Conservation (phyloP, 1,140 invertebrate species). For the Paraescarpia echinospica region DNA sequence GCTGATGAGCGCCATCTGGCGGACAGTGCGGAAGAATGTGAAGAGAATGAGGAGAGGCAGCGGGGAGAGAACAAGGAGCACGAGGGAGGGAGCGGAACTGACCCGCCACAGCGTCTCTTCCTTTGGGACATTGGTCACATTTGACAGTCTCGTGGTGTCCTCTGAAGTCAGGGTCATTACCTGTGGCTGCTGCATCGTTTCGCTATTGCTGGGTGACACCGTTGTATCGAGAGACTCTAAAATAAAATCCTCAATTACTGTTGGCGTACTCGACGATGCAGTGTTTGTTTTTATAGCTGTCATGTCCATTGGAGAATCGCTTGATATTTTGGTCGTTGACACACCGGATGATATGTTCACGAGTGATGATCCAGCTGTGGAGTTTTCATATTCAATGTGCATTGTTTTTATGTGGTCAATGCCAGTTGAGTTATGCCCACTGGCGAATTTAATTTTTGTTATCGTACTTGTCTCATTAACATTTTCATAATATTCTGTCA, state of each 20-base stretch:
- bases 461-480: not conserved
- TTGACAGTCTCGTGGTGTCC: not conserved
- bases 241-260: not conserved
- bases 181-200: not conserved
- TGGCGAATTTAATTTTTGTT: not conserved
- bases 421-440: not conserved
- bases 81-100: slow-evolving; percentile 27
- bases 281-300: not conserved
- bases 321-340: not conserved
- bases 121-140: not conserved
- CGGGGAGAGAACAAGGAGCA: slow-evolving; percentile 43
- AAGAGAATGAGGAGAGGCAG: slow-evolving; percentile 47
- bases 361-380: not conserved
- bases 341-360: not conserved
- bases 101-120: not conserved
- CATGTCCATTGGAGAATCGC: not conserved
- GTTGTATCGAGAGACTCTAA: not conserved
- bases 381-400: not conserved
- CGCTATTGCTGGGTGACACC: not conserved
- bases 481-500: not conserved
- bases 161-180: not conserved
- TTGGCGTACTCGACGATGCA: not conserved
- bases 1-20: slow-evolving; percentile 49
- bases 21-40: slow-evolving; percentile 44
- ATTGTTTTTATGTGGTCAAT: not conserved